Percentiles rank a stretch among this genome's conserved stretches.
These are phyloP conservation scores for Cryptocephalus moraei DNA, from an alignment of 2,888 invertebrate genomes.

Conservation along the genomic window DNA sequence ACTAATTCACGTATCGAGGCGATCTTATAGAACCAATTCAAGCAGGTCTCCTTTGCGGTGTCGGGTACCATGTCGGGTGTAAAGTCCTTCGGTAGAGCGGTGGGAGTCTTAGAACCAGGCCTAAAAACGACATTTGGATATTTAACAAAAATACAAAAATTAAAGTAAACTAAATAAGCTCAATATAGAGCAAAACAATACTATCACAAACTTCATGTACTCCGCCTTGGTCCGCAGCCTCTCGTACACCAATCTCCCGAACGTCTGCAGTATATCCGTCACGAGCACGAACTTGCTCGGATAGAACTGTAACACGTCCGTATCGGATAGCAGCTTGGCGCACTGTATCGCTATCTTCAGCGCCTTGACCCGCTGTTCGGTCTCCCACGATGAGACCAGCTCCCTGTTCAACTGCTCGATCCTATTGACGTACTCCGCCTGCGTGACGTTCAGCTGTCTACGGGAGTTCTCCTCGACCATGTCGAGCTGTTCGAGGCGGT, in stretches of 20 bases:
- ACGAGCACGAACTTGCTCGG: conserved; percentile 96
- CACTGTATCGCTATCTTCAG: conserved; percentile 96
- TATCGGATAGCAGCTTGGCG: conserved; percentile 84
- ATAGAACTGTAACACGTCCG: conserved; percentile 87
- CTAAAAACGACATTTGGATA: conserved; percentile 26
- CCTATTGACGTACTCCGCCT: conserved; percentile 64
- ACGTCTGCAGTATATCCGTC: conserved; percentile 91
- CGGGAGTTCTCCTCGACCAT: conserved; percentile 86
- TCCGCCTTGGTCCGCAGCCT: conserved; percentile 68
- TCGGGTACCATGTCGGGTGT: conserved; percentile 73
- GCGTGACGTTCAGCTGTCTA: conserved; percentile 79
- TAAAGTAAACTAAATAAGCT: too few relatives aligned
- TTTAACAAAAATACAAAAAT: background rate
- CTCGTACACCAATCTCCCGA: conserved; percentile 82
- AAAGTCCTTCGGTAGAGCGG: conserved; percentile 53
- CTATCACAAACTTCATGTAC: conserved; percentile 33
- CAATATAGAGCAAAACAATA: too few relatives aligned
- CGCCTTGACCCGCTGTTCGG: conserved; percentile 90
- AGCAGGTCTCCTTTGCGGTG: conserved; percentile 88
- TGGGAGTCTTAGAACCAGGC: conserved; percentile 42
- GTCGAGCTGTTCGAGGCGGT: conserved; percentile 86
- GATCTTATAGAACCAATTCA: conserved; percentile 99
- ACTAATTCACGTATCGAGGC: conserved; percentile 93
- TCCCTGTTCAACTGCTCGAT: conserved; percentile 89
- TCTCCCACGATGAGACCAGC: conserved; percentile 84